These are phyloP conservation scores for Palythoa grandiflora DNA, from an alignment of 92 coral and sea anemone genomes.

Conservation along the genomic window DNA sequence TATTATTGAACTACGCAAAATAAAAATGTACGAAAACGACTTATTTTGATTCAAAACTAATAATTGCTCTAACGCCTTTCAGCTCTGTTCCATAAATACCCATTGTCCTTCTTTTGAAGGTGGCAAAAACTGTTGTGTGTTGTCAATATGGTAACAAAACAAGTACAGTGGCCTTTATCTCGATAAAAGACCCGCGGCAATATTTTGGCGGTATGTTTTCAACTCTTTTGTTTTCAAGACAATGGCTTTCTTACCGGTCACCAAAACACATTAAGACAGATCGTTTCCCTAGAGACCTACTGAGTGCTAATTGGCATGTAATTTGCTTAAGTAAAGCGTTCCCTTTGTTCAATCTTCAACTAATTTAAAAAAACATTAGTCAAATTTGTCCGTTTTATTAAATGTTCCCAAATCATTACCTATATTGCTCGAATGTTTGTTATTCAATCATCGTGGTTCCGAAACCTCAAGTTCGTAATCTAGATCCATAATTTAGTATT, in stretches of 20 bases:
- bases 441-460: not conserved
- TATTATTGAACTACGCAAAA: not conserved
- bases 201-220: constrained; percentile 37
- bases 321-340: constrained; percentile 81
- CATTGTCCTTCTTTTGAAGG: constrained; percentile 3
- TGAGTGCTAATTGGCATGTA: constrained; percentile 90
- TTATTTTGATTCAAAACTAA: not conserved
- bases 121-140: constrained; percentile 4
- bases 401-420: not conserved
- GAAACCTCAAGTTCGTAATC: constrained; percentile 32
- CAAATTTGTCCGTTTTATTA: not conserved
- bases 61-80: not conserved
- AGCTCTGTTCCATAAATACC: not conserved
- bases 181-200: constrained; percentile 43
- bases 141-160: constrained; percentile 27
- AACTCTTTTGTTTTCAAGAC: constrained; percentile 35
- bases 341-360: constrained; percentile 44
- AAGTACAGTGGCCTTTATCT: constrained; percentile 40
- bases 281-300: constrained; percentile 70
- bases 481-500: constrained; percentile 43
- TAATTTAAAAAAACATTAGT: not conserved
- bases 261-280: not conserved
- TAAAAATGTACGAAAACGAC: not conserved
- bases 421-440: not conserved
- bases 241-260: constrained; percentile 41